Percentiles rank a stretch among this genome's conserved stretches.
phyloP scores from a whole-genome alignment of 2,888 invertebrate genomes.

The Philhelius pedissequus region DNA sequence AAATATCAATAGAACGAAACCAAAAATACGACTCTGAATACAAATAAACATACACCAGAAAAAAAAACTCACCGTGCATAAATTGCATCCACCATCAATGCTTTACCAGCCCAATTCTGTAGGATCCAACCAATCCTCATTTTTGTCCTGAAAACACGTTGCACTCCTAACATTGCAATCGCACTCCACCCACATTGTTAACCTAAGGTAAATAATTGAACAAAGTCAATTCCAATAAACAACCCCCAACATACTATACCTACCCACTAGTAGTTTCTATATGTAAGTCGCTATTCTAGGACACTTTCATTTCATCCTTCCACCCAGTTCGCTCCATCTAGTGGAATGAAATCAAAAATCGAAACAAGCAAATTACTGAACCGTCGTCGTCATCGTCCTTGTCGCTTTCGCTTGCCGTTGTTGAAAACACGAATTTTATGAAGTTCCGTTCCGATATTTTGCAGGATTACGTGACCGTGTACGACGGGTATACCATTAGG shows the following conservation, averaged over 20 bases:
- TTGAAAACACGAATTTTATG: slow-evolving; percentile 58
- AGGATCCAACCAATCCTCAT: not conserved
- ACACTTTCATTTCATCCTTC: slow-evolving; percentile 20
- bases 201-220: slow-evolving; percentile 60
- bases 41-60: not conserved
- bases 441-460: slow-evolving; percentile 65
- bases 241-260: slow-evolving; percentile 27
- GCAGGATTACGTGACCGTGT: slow-evolving; percentile 91
- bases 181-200: not conserved
- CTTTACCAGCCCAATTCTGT: not conserved
- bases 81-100: slow-evolving; percentile 25
- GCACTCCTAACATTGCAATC: not conserved
- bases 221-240: slow-evolving; percentile 65
- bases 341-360: slow-evolving; percentile 53
- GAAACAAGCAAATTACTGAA: slow-evolving; percentile 62
- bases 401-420: slow-evolving; percentile 5
- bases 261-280: not conserved
- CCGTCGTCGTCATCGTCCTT: too few relatives aligned
- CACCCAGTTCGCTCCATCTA: not conserved
- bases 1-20: slow-evolving; percentile 40
- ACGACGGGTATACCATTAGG: slow-evolving; percentile 92
- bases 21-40: slow-evolving; percentile 1
- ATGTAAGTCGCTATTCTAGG: slow-evolving; percentile 11
- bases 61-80: slow-evolving; percentile 12
- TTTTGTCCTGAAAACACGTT: not conserved